phyloP scores from a whole-genome alignment of 2,888 invertebrate genomes.

The Drosophila multiciliata region DNA sequence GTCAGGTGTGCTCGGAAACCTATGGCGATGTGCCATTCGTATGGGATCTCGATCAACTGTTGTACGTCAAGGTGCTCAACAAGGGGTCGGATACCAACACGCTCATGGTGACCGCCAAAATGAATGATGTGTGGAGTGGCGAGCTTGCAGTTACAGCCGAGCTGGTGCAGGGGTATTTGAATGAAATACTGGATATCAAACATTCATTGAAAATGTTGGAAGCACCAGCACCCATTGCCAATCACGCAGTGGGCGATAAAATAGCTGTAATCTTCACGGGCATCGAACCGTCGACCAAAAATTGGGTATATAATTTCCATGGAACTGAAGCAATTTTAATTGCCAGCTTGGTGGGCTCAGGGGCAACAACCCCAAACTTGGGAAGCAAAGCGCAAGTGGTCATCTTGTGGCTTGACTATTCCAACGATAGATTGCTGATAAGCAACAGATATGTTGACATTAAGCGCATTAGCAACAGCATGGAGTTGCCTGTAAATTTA shows the following conservation, averaged over 20 bases:
- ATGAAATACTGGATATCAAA: too few species aligned
- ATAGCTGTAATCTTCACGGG: constrained; percentile 83
- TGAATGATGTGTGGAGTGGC: constrained; percentile 85
- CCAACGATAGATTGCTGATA: constrained; percentile 81
- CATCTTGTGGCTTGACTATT: constrained; percentile 87
- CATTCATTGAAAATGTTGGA: too few species aligned
- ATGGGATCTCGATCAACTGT: constrained; percentile 80
- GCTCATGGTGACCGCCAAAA: constrained; percentile 82
- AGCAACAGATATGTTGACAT: constrained; percentile 76
- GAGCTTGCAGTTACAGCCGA: constrained; percentile 81
- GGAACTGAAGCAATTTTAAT: constrained; percentile 85
- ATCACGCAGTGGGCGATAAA: constrained; percentile 83
- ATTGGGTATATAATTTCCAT: constrained; percentile 84
- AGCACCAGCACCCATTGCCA: constrained; percentile 82
- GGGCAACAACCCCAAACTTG: constrained; percentile 69
- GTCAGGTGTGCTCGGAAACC: constrained; percentile 80
- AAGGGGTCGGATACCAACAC: constrained; percentile 79
- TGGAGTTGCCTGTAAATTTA: constrained; percentile 73
- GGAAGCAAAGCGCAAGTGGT: constrained; percentile 85
- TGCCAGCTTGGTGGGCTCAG: constrained; percentile 79
- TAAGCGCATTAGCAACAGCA: constrained; percentile 68
- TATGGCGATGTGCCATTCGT: constrained; percentile 36
- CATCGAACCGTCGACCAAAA: constrained; percentile 76
- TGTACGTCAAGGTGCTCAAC: constrained; percentile 82
- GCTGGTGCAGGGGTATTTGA: constrained; percentile 83